Base-by-base conservation (phyloP, 2,888 invertebrate genomes). In the Nematopogon swammerdamellus region DNA sequence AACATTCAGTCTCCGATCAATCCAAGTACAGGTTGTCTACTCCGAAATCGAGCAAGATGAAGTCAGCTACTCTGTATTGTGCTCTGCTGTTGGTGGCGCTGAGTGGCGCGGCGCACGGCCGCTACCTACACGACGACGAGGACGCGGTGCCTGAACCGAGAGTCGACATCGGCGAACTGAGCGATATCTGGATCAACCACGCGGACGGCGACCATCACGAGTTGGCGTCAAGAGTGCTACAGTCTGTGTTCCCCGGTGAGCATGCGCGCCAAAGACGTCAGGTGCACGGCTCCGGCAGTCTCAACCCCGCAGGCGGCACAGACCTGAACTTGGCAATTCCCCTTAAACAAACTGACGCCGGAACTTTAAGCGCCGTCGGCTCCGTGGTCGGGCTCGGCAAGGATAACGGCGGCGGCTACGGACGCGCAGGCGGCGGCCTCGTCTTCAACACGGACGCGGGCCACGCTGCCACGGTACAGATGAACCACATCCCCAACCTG, bases 401-500 rank as follows among this genome's bases (percentile, higher is more conserved):
- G 5, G 25, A 14, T 14, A 36, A 4, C 36, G n/a, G n/a, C n/a
- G 11, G 11, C 36, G 25, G 25, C 14, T 36, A 36, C 36, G 14
- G n/a, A 3, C 36, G 36, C 36, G 36, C 14, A 4, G 36, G 6
- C 14, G 36, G 11, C 36, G 36, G 36, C 14, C 36, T 36, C 36
- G 36, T 3, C 36, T 36, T 14, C 36, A 14, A 14, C 11, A 14
- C 36, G 6, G 36, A 8, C 36, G 36, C 11, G 3, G 70, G 71
- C 4, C 68, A 70, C 51, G 63, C 63, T 0, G 51, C 63, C 2
- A 59, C 60, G 10, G 45, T 66, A 3, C 59, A 60, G 11, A 63
- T 62, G 11, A 60, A 55, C 16, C 60, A 59, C 42, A 56, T 63
- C 10, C 63, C 65, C 1, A 53, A 55, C 42, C 58, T 63, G 44